Percentiles rank a stretch among this genome's conserved stretches.
Conservation (phyloP, 2,888 invertebrate genomes). For the Andrena fulva region DNA sequence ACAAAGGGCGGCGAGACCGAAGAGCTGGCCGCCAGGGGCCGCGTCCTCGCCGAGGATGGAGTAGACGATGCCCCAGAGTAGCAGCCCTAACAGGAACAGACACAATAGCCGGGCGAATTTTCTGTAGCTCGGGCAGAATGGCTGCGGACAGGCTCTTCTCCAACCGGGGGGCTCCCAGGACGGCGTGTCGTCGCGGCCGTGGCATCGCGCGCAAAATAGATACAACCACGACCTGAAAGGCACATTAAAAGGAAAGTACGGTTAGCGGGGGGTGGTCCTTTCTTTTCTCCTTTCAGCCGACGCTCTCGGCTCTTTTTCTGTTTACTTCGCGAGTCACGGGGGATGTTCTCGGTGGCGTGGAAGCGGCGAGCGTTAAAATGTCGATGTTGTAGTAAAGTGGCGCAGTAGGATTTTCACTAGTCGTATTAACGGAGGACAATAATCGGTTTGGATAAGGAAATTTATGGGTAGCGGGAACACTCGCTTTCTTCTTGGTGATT, state of each 20-base stretch:
- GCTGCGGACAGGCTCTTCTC: slow-evolving; percentile 93
- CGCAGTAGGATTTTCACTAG: too few species aligned
- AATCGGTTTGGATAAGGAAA: too few species aligned
- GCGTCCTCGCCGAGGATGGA: slow-evolving; percentile 91
- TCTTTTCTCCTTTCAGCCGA: not conserved
- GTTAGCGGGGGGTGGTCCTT: not conserved
- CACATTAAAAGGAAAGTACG: slow-evolving; percentile 23
- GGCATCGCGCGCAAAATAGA: slow-evolving; percentile 92
- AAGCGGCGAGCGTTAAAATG: too few species aligned
- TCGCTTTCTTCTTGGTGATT: too few species aligned
- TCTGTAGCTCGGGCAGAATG: slow-evolving; percentile 93
- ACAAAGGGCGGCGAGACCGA: slow-evolving; percentile 90
- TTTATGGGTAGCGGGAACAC: too few species aligned
- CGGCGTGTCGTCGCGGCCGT: slow-evolving; percentile 89
- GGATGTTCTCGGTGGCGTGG: too few species aligned
- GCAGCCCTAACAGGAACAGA: slow-evolving; percentile 90
- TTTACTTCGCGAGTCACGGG: not conserved
- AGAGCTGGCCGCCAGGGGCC: slow-evolving; percentile 93
- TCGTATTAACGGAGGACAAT: too few species aligned
- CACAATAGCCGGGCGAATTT: slow-evolving; percentile 92
- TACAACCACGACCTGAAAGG: slow-evolving; percentile 92
- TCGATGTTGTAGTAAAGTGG: too few species aligned
- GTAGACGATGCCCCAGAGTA: slow-evolving; percentile 92
- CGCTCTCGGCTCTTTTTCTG: not conserved
- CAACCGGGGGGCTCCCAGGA: slow-evolving; percentile 94